Conservation (phyloP, 2,888 invertebrate genomes). For the Alcis repandata region DNA sequence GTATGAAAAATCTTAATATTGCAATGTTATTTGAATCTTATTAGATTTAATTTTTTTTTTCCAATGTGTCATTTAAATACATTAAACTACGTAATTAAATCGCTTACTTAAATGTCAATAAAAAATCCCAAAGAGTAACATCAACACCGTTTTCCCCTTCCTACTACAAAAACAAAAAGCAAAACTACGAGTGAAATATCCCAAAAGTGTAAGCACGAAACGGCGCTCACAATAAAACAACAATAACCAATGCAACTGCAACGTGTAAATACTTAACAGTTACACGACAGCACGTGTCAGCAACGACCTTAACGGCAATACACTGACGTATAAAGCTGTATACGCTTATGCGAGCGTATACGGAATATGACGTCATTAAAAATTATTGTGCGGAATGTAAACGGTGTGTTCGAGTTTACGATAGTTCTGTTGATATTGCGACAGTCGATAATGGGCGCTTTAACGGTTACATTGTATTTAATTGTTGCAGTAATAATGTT, state of each 20-base stretch:
- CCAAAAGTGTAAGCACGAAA: background rate
- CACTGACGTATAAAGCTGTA: conserved; percentile 1
- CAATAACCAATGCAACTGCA: background rate
- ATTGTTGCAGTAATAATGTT: conserved; percentile 16
- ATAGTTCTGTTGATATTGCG: conserved; percentile 33
- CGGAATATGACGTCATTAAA: conserved; percentile 42
- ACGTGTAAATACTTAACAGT: conserved; percentile 15
- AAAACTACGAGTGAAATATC: background rate
- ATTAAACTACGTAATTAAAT: too few species aligned
- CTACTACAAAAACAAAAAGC: background rate
- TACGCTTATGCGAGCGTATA: conserved; percentile 12
- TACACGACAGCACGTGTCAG: conserved; percentile 29
- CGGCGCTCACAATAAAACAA: background rate
- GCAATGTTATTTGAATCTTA: too few species aligned
- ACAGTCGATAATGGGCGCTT: conserved; percentile 30
- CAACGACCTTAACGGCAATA: conserved; percentile 14
- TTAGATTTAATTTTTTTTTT: too few species aligned
- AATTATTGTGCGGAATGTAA: conserved; percentile 42
- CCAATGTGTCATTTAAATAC: too few species aligned
- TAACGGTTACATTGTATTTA: conserved; percentile 29
- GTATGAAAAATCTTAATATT: too few species aligned
- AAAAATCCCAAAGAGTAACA: too few species aligned
- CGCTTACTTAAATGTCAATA: too few species aligned
- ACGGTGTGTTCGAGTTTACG: conserved; percentile 29
- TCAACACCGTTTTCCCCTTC: background rate